Base-by-base conservation (phyloP, 2,113 vertebrate genomes). In the Glaucomys volans region DNA sequence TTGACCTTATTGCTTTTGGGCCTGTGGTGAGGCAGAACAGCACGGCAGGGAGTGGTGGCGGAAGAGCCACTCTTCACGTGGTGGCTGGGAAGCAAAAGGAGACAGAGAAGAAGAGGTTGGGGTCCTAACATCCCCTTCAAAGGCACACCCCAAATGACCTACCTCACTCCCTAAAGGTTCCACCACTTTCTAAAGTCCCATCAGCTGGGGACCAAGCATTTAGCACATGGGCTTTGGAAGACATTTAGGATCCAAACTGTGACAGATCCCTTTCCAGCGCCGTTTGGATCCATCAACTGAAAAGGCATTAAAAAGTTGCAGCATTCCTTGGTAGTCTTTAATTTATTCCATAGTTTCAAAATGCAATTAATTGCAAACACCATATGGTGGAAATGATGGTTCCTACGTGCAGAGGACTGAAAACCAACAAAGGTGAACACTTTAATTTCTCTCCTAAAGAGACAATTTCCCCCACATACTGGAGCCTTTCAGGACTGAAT, bases 261-360 rank as follows among this genome's bases (percentile, higher is more conserved):
- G 12, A 42, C 28, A 69, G 54, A n/a, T 1, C 2, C 54, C 37
- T 74, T 83, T 40, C 14, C 28, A 50, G 28, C 30, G 74, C 28
- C 18, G 44, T 47, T 20, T 5, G 35, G 74, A 92, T 26, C 12
- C 74, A 47, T 14, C 80, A 95, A 54, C 66, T 95, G 14, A 24
- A 37, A 14, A 50, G 35, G 16, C 12, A 57, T 83, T 54, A 84
- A 79, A 85, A 82, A 90, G 52, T 67, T 52, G 75, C 22, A 30
- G 76, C 4, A 57, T 82, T 35, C 90, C 91, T 67, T 67, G 37
- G 85, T 81, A 28, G 91, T 87, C 94, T 97, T 83, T 84, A 57
- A 24, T 90, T 95, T 92, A 95, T 87, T 59, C 24, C 72, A 44
- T 90, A 93, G 86, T 92, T 95, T 52, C 5, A 91, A 96, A 94